These are phyloP conservation scores for Idaea straminata DNA, from an alignment of 2,888 invertebrate genomes.

Conservation along the genomic window DNA sequence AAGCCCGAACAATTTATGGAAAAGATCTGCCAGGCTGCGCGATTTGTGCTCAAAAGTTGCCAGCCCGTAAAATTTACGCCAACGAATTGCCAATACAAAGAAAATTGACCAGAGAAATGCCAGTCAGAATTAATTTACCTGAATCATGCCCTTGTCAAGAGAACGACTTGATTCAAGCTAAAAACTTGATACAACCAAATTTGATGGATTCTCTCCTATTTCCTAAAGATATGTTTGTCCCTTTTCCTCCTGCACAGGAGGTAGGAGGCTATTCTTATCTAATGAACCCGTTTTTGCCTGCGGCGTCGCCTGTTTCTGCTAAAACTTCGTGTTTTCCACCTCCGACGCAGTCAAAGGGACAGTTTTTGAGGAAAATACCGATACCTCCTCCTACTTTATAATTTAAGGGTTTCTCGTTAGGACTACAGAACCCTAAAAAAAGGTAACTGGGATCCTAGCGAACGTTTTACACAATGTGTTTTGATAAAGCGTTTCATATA, in stretches of 20 bases:
- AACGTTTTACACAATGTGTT: no score
- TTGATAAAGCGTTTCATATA: no score
- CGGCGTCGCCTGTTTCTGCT: conserved; percentile 47
- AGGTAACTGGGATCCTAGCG: no score
- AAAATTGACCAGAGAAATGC: background rate
- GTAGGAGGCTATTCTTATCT: conserved; percentile 7
- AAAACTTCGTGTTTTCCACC: conserved; percentile 43
- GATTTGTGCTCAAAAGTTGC: conserved; percentile 6
- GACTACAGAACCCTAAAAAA: no score
- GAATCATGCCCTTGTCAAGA: background rate
- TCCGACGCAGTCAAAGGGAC: conserved; percentile 41
- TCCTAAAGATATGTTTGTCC: conserved; percentile 18
- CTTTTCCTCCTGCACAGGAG: conserved; percentile 9
- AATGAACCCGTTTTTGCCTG: conserved; percentile 33
- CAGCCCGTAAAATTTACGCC: conserved; percentile 12
- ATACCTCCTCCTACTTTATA: conserved; percentile 52
- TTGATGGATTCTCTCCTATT: conserved; percentile 13
- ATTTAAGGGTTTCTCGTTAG: background rate
- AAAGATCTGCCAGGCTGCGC: conserved; percentile 8
- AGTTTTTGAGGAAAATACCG: conserved; percentile 55
- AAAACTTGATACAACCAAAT: conserved; percentile 3
- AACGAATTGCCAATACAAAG: conserved; percentile 13
- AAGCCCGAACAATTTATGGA: background rate
- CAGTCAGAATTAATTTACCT: background rate
- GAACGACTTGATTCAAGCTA: background rate